A percentile compares a stretch with the other conserved stretches of the same genome.
Evolutionary conservation across 2,113 vertebrate species (phyloP).

Genomic region (Amia ocellicauda): DNA sequence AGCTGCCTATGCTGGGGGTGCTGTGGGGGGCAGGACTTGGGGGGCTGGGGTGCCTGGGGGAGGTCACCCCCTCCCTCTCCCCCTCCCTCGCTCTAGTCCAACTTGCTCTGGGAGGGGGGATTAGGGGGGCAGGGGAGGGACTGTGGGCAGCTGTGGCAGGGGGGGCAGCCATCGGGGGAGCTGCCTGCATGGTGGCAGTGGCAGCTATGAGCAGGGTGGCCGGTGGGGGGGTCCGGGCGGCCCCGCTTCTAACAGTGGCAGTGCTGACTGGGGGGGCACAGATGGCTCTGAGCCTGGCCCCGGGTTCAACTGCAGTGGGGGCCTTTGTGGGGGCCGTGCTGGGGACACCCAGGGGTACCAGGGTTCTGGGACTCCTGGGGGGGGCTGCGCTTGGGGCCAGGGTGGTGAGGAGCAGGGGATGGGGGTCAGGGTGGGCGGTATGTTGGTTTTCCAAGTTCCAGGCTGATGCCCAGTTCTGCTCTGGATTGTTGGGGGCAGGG

Average conservation of each 20-base stretch:
- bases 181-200: neutral
- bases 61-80: too few relatives aligned
- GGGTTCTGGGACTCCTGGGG: conserved; percentile 5
- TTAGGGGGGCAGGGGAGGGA: conserved; percentile 8
- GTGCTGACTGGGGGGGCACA: neutral
- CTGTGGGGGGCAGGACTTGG: conserved; percentile 2
- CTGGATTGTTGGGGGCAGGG: too few relatives aligned
- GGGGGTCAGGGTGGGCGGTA: neutral
- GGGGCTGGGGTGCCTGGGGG: neutral
- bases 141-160: conserved; percentile 3
- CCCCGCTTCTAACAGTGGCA: neutral
- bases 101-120: conserved; percentile 1
- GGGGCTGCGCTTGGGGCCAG: neutral
- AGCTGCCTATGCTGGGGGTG: neutral
- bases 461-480: neutral
- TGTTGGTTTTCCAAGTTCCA: too few relatives aligned
- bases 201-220: conserved; percentile 7
- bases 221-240: conserved; percentile 5
- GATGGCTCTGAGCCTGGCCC: conserved; percentile 15
- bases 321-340: conserved; percentile 20
- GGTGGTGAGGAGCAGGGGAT: neutral
- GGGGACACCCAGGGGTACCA: conserved; percentile 1
- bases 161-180: neutral
- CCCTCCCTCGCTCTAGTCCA: too few relatives aligned
- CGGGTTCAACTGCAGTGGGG: conserved; percentile 14